Evolutionary conservation across 2,113 vertebrate species (phyloP).

Genomic region (Oriolus oriolus): DNA sequence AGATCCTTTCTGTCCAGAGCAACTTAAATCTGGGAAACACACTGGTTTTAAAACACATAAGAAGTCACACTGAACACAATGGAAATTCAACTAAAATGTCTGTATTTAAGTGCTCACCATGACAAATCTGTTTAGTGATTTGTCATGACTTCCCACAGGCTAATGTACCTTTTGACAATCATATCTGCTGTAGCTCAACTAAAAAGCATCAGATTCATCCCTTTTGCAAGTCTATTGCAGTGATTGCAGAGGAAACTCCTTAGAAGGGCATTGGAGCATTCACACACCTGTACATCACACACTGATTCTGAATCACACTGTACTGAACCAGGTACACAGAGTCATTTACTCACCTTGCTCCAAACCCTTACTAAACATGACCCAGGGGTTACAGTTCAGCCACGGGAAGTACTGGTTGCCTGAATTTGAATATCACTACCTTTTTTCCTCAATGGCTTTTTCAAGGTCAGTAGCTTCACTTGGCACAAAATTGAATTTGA

Average conservation of each 20-base stretch:
- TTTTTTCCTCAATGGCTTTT: background rate
- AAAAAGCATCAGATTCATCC: background rate
- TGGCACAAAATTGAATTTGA: background rate
- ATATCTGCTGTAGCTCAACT: background rate
- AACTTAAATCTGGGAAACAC: background rate
- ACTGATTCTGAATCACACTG: background rate
- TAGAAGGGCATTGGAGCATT: background rate
- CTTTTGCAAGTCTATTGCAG: background rate
- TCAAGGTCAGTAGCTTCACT: background rate
- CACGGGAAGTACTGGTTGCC: background rate
- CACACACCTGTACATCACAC: background rate
- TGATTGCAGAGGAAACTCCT: background rate
- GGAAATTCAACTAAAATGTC: background rate
- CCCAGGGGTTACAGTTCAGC: background rate
- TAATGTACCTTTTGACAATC: background rate
- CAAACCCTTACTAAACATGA: conserved; percentile 45
- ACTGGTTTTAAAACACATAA: background rate
- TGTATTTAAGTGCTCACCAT: background rate
- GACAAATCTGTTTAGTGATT: background rate
- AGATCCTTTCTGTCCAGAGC: background rate
- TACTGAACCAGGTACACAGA: background rate
- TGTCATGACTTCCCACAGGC: background rate
- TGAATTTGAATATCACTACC: background rate
- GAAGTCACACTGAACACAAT: background rate
- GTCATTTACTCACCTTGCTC: background rate